phyloP scores from a whole-genome alignment of 2,113 vertebrate genomes.

The Benitochromis conjunctus region DNA sequence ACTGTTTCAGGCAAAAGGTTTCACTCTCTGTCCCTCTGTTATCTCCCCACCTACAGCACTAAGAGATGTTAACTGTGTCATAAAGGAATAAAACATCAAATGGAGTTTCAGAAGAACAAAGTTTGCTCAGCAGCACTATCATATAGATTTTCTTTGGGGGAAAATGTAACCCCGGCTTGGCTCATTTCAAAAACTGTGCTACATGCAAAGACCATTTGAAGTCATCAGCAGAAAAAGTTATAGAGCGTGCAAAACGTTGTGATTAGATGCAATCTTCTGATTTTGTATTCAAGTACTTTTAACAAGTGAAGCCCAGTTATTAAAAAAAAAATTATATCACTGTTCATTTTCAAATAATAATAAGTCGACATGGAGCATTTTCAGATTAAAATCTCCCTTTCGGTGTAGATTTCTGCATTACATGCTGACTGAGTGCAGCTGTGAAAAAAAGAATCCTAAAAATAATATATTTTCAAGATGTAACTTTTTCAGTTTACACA shows the following conservation, averaged over 20 bases:
- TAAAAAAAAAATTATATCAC: not conserved
- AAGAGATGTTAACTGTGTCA: constrained; percentile 5
- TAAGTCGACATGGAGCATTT: not conserved
- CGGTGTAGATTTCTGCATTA: not conserved
- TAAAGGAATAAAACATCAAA: constrained; percentile 12
- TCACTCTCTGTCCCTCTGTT: constrained; percentile 20
- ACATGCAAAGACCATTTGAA: not conserved
- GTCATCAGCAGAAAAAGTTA: not conserved
- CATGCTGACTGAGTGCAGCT: not conserved
- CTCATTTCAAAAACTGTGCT: not conserved
- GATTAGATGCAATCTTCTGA: not conserved
- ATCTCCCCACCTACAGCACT: constrained; percentile 43
- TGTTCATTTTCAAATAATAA: not conserved
- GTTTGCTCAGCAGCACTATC: not conserved
- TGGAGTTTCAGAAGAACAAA: not conserved
- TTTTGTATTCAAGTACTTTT: not conserved
- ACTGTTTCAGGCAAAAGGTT: constrained; percentile 20
- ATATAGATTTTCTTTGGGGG: not conserved
- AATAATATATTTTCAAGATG: not conserved
- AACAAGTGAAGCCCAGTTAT: not conserved
- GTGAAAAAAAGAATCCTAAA: accelerated
- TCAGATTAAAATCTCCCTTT: not conserved
- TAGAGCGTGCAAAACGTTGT: not conserved
- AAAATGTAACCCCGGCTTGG: not conserved
- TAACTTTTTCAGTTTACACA: not conserved